These are phyloP conservation scores for Tuberolachnus salignus DNA, from an alignment of 2,888 invertebrate species.

Conservation along the genomic window DNA sequence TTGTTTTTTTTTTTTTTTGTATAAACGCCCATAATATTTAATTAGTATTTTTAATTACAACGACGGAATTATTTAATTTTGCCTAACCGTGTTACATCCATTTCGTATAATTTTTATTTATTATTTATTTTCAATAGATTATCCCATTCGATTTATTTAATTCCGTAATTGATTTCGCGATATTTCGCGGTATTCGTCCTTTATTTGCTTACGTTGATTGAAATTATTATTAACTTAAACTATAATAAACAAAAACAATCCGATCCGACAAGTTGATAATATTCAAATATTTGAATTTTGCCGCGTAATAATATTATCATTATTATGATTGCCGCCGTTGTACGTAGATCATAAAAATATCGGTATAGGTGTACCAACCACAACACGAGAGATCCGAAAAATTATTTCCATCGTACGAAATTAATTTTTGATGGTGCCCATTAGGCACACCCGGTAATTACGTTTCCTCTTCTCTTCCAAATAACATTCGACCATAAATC, in stretches of 20 bases:
- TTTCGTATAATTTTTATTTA: no score
- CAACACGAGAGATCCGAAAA: slow-evolving; percentile 21
- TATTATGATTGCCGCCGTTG: no score
- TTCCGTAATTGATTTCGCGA: not conserved
- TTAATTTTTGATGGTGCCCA: slow-evolving; percentile 47
- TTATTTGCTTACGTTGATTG: not conserved
- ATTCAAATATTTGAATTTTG: no score
- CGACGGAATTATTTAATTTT: no score
- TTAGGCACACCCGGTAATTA: slow-evolving; percentile 45
- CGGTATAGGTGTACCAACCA: no score
- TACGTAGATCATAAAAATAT: no score
- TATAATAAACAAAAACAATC: not conserved
- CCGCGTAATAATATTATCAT: not conserved
- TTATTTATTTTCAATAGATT: no score
- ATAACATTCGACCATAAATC: slow-evolving; percentile 37
- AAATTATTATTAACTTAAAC: slow-evolving; percentile 7
- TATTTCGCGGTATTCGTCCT: not conserved
- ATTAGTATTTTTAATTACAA: no score
- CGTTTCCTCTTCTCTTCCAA: not conserved
- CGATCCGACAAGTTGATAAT: not conserved
- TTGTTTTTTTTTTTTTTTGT: no score
- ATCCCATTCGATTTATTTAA: no score
- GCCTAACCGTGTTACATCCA: no score
- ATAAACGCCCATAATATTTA: no score
- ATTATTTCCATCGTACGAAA: slow-evolving; percentile 39